phyloP scores from a whole-genome alignment of 37 sponge, comb jelly and placozoan species.

The Chondrilla cf. caribensis region DNA sequence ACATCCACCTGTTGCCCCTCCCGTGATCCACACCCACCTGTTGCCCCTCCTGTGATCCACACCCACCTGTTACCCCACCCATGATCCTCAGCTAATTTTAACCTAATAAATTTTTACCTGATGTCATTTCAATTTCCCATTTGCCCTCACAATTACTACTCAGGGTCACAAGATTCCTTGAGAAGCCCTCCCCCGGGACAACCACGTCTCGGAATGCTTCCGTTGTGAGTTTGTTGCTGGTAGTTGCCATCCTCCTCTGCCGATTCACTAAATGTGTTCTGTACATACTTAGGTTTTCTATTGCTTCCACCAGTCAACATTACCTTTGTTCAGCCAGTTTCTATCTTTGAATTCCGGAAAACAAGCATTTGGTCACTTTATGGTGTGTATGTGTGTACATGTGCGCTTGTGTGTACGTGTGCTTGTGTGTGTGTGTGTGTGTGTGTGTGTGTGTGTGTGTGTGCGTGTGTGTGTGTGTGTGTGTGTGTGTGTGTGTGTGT shows the following conservation, averaged over 20 bases:
- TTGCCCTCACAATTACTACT: no score
- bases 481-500: background rate
- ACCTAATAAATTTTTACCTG: no score
- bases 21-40: no score
- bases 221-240: background rate
- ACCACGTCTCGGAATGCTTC: constrained; percentile 69
- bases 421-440: background rate
- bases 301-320: constrained; percentile 48
- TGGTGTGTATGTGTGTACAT: constrained; percentile 50
- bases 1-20: no score
- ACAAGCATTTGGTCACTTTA: constrained; percentile 68
- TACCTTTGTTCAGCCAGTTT: constrained; percentile 40
- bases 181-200: constrained; percentile 64
- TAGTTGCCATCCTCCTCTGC: no score
- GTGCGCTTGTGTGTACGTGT: background rate
- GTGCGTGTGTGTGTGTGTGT: background rate
- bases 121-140: no score
- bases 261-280: no score
- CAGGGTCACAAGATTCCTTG: constrained; percentile 73
- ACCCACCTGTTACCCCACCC: no score
- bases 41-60: no score
- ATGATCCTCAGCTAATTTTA: no score
- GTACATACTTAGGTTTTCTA: constrained; percentile 74
- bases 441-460: constrained; percentile 15
- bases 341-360: background rate